Evolutionary conservation across 2,888 invertebrate genomes (phyloP).

Genomic region (Lutraria lutraria): DNA sequence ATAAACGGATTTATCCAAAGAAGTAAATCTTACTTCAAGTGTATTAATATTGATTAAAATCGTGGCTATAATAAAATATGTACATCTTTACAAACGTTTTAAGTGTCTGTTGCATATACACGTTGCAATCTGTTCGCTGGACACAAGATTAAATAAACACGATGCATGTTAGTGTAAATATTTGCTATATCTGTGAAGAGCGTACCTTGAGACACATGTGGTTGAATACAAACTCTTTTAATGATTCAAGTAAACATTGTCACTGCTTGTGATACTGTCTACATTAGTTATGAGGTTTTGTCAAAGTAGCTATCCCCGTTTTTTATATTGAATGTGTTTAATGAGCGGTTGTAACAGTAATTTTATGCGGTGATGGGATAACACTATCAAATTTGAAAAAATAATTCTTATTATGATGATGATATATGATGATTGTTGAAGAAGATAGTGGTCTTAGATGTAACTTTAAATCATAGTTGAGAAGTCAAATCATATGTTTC

Average conservation of each 20-base stretch:
- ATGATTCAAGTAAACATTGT: not conserved
- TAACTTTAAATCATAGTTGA: not conserved
- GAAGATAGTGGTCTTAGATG: not conserved
- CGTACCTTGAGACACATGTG: slow-evolving; percentile 1
- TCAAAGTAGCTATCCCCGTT: too few species aligned
- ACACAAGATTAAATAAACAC: not conserved
- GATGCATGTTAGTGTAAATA: slow-evolving; percentile 29
- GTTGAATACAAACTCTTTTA: not conserved
- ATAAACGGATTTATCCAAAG: not conserved
- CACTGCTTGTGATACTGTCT: not conserved
- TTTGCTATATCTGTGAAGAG: slow-evolving; percentile 9
- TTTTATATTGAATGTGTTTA: too few species aligned
- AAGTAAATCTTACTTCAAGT: slow-evolving; percentile 1
- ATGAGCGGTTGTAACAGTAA: not conserved
- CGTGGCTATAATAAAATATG: not conserved
- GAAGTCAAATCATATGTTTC: not conserved
- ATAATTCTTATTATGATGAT: not conserved
- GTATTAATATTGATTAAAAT: not conserved
- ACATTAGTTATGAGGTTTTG: not conserved
- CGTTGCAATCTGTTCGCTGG: slow-evolving; percentile 22
- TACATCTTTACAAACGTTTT: not conserved
- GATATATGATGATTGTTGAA: not conserved
- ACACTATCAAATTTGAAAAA: not conserved
- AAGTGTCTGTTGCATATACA: slow-evolving; percentile 33
- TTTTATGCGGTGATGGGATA: not conserved